These are phyloP conservation scores for Trypoxylon attenuatum DNA, from an alignment of 2,888 invertebrate genomes.

Conservation along the genomic window DNA sequence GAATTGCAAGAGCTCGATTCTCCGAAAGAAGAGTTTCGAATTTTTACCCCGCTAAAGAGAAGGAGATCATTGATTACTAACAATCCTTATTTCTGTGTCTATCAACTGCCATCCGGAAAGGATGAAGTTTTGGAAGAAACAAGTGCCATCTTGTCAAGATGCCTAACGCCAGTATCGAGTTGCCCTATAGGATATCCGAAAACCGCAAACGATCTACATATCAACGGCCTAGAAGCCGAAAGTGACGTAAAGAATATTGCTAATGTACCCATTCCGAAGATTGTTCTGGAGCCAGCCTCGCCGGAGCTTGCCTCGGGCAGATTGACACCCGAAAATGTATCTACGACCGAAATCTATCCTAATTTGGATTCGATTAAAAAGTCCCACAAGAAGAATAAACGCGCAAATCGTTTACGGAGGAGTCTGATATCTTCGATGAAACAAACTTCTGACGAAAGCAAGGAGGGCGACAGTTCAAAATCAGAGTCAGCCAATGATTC, in stretches of 20 bases:
- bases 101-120: slow-evolving; percentile 7
- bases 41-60: slow-evolving; percentile 67
- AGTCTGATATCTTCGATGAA: background rate
- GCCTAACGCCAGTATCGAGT: slow-evolving; percentile 39
- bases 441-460: background rate
- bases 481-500: background rate
- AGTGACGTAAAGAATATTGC: background rate
- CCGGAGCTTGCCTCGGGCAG: slow-evolving; percentile 43
- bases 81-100: slow-evolving; percentile 1
- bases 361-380: slow-evolving; percentile 65
- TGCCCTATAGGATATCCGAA: background rate
- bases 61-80: slow-evolving; percentile 39
- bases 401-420: slow-evolving; percentile 31
- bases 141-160: slow-evolving; percentile 26
- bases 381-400: slow-evolving; percentile 68
- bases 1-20: slow-evolving; percentile 37
- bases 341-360: slow-evolving; percentile 53
- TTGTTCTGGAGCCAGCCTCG: background rate
- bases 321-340: slow-evolving; percentile 60
- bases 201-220: background rate
- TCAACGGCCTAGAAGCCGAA: background rate
- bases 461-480: background rate
- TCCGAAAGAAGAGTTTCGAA: slow-evolving; percentile 62
- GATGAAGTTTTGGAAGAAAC: slow-evolving; percentile 7
- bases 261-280: background rate